These are phyloP conservation scores for Acrocephalus kingi DNA, from an alignment of 2,113 vertebrate genomes.

Conservation along the genomic window DNA sequence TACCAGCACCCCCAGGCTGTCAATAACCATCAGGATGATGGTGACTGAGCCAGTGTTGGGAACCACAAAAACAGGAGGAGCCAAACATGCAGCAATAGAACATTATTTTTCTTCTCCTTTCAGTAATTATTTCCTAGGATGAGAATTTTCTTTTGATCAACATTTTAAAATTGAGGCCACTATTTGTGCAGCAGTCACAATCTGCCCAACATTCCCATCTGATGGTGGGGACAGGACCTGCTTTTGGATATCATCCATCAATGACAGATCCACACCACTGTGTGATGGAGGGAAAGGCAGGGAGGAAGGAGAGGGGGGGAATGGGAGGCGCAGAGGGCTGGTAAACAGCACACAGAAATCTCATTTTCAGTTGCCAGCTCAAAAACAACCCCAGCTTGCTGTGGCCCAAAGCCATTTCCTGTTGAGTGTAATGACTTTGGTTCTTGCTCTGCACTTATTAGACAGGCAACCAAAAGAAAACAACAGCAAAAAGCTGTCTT, in stretches of 20 bases:
- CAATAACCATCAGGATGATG: background rate
- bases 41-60: background rate
- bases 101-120: background rate
- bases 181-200: background rate
- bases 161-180: background rate
- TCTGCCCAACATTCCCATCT: background rate
- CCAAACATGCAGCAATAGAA: background rate
- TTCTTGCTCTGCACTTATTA: constrained; percentile 16
- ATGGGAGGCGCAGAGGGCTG: background rate
- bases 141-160: constrained; percentile 8
- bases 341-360: constrained; percentile 16
- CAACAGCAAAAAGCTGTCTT: background rate
- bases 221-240: background rate
- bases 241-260: constrained; percentile 34
- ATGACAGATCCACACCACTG: background rate
- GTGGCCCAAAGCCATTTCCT: constrained; percentile 39
- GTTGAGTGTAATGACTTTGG: constrained; percentile 9
- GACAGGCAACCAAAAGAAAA: background rate
- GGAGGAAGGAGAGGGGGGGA: background rate
- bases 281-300: background rate
- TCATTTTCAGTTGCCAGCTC: constrained; percentile 31
- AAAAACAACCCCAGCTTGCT: constrained; percentile 4
- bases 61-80: background rate
- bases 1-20: background rate
- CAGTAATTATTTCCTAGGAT: background rate